Evolutionary conservation across 2,113 vertebrate genomes (phyloP).

Genomic region (Herpetotheres cachinnans): DNA sequence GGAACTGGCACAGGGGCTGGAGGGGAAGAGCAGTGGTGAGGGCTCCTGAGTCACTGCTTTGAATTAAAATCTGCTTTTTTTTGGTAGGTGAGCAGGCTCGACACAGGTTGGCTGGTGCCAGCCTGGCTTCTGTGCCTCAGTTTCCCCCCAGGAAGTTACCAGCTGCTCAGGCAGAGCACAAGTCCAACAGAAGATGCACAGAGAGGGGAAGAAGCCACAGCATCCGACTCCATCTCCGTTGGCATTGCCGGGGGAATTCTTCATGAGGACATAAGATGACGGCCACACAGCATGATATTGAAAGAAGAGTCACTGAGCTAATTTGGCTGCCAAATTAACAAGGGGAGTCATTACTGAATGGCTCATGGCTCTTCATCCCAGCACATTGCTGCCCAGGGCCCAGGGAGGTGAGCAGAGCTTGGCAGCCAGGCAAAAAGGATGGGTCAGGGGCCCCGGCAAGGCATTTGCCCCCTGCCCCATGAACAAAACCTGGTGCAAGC

Average conservation of each 20-base stretch:
- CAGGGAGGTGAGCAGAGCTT: background rate
- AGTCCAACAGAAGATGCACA: background rate
- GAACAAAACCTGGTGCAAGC: background rate
- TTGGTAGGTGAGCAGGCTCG: background rate
- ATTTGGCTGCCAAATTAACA: background rate
- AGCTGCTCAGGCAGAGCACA: background rate
- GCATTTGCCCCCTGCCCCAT: fast-evolving
- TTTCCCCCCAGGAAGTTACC: background rate
- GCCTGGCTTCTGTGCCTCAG: background rate
- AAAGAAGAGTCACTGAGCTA: background rate
- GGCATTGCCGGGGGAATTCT: background rate
- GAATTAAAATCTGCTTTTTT: background rate
- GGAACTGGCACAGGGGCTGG: background rate
- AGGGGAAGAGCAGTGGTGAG: background rate
- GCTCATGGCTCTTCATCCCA: background rate
- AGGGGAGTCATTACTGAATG: background rate
- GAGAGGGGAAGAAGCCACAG: background rate
- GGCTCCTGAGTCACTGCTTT: background rate
- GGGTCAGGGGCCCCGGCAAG: fast-evolving
- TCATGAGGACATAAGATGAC: background rate
- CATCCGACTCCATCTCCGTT: background rate
- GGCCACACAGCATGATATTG: fast-evolving
- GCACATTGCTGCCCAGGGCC: fast-evolving
- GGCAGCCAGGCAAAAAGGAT: background rate
- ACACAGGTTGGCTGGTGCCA: background rate